Conservation (phyloP, 2,888 invertebrate species). For the Pseudoips prasinana region DNA sequence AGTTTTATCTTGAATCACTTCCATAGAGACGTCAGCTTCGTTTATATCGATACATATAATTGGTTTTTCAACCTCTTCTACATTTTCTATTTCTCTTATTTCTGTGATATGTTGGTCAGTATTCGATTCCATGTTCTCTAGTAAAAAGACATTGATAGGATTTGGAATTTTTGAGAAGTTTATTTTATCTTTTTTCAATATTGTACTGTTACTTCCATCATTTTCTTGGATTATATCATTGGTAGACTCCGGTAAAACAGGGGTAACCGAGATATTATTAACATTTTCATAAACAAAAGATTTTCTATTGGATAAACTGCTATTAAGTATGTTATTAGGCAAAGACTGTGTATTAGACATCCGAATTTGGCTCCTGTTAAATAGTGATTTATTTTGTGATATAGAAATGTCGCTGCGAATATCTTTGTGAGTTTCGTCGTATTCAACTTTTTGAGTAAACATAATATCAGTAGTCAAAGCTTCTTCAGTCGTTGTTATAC, state of each 20-base stretch:
- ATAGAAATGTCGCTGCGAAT: too few relatives aligned
- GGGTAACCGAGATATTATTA: too few relatives aligned
- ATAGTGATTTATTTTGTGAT: not conserved
- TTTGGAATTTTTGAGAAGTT: not conserved
- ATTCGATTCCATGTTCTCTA: not conserved
- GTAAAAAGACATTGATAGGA: not conserved
- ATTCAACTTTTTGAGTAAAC: slow-evolving; percentile 4
- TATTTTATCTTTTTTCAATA: not conserved
- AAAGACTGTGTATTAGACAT: slow-evolving; percentile 4
- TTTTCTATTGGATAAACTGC: too few relatives aligned
- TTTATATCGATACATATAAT: not conserved
- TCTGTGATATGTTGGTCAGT: not conserved
- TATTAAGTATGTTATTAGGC: not conserved
- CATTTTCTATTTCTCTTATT: not conserved
- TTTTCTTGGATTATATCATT: not conserved
- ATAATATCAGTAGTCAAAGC: slow-evolving; percentile 24
- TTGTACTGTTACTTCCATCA: too few relatives aligned
- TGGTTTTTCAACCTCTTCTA: not conserved
- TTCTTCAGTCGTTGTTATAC: slow-evolving; percentile 31
- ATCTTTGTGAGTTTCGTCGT: too few relatives aligned
- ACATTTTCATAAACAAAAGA: too few relatives aligned
- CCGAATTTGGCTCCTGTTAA: slow-evolving; percentile 3
- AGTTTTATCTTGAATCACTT: too few relatives aligned
- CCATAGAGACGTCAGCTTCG: not conserved
- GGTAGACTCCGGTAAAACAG: too few relatives aligned